Evolutionary conservation across 2,797 vertebrate genomes (phyloP), one percentile per base, ranked within the genome.

Genomic region (Chromis chromis): DNA sequence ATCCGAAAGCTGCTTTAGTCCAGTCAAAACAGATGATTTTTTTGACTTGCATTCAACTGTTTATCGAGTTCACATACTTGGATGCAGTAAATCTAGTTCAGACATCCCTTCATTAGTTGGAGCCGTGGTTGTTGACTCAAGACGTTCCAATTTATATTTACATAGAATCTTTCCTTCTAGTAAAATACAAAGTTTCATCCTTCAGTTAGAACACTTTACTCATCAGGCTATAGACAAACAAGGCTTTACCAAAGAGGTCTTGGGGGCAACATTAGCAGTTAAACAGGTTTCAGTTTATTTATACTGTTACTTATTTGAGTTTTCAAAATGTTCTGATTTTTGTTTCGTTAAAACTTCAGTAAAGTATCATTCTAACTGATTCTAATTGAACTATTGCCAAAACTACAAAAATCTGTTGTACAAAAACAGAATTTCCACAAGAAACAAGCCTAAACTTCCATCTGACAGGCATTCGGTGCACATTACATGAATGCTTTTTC

Each of bases 1-100:
- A 14, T 61, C 56, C 27, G 55, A 84, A 87, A 84, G 74, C 73
- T 58, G 72, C 82, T 85, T 68, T 59, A 52, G 55, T 74, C 68
- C 67, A 78, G 27, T 78, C 66, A 7, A 40, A 67, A 49, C 33
- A 16, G 19, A 24, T 6, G 59, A 48, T 36, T 60, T 76, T 60
- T 57, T 28, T 57, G 44, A 59, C 27, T 66, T 3, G 57, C 40
- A 53, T 57, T 36, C 33, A 36, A 52, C 19, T n/a, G 61, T n/a
- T 55, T 50, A 56, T 63, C 12, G 2, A 44, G 31, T 24, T 63
- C 4, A 7, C 17, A 17, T 22, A 1, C 28, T 49, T 21, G 17
- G 21, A 48, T 3, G 24, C 27, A 1, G 56, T 56, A 42, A 68
- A 68, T 80, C 42, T 14, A 49, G 69, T 69, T 62, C n/a, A 25